phyloP scores from a whole-genome alignment of 2,113 vertebrate genomes.

The Tachysurus fulvidraco region DNA sequence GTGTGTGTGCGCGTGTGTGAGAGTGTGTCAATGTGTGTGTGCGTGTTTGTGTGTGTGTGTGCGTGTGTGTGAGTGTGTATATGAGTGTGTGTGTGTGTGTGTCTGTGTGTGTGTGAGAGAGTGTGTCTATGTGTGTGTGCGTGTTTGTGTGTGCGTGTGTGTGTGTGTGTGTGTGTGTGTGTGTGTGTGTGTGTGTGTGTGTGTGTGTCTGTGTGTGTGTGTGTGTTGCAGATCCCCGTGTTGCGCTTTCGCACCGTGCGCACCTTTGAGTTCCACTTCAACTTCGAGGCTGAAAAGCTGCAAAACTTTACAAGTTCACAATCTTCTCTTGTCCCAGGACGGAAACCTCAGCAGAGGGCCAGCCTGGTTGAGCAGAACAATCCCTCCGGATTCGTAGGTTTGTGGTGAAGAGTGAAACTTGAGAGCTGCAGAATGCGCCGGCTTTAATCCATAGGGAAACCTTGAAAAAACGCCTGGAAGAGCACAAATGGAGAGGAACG shows the following conservation, averaged over 20 bases:
- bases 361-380: constrained; percentile 13
- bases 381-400: constrained; percentile 31
- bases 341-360: not conserved
- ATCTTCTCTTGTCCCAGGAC: constrained; percentile 10
- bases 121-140: not conserved
- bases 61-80: not conserved
- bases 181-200: too few relatives aligned
- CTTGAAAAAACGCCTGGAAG: not conserved
- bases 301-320: constrained; percentile 31
- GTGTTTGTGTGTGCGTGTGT: not conserved
- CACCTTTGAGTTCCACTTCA: constrained; percentile 10
- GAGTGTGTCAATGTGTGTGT: too few relatives aligned
- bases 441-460: not conserved
- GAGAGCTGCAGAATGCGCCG: constrained; percentile 24
- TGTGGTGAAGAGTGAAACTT: constrained; percentile 18
- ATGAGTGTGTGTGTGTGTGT: too few relatives aligned
- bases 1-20: too few relatives aligned
- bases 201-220: too few relatives aligned
- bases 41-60: not conserved
- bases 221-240: not conserved
- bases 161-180: not conserved
- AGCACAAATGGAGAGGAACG: not conserved
- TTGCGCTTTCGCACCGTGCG: not conserved
- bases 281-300: not conserved
- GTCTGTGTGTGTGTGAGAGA: too few relatives aligned